These are phyloP conservation scores for Acanthaster planci DNA, from an alignment of 35 echinoderm and acorn worm species.

Conservation along the genomic window DNA sequence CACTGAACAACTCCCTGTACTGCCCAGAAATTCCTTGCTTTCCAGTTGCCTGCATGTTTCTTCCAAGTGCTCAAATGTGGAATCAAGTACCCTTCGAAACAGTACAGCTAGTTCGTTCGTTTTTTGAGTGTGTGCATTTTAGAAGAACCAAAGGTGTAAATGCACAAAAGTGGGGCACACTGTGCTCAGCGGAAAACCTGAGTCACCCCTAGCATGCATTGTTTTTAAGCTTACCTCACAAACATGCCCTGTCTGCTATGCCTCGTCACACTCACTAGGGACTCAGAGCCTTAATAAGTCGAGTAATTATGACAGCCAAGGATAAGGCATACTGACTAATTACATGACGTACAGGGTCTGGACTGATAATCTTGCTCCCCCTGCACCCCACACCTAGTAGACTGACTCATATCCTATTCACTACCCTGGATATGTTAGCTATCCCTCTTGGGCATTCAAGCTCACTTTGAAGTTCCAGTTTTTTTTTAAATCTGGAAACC, in stretches of 20 bases:
- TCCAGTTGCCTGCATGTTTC: too few species aligned
- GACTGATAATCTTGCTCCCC: neutral
- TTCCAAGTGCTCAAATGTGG: too few species aligned
- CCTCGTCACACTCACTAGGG: neutral
- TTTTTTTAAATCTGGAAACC: neutral
- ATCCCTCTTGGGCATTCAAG: neutral
- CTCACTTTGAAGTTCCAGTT: neutral
- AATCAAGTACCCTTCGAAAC: too few species aligned
- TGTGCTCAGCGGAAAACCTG: neutral
- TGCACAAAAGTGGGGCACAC: neutral
- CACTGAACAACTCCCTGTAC: too few species aligned
- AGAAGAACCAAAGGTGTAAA: neutral
- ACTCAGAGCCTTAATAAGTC: neutral
- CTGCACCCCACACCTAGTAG: constrained; percentile 1
- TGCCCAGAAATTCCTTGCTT: too few species aligned
- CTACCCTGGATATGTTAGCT: neutral
- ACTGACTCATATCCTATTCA: constrained; percentile 20
- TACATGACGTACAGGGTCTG: constrained; percentile 15
- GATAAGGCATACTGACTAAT: constrained; percentile 9
- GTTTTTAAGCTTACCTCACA: neutral
- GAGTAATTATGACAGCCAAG: constrained; percentile 10
- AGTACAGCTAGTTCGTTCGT: too few species aligned
- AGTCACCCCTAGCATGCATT: neutral
- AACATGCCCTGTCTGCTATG: neutral
- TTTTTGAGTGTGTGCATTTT: neutral